phyloP scores from a whole-genome alignment of 2,888 invertebrate species.

The Xiphydria camelus region DNA sequence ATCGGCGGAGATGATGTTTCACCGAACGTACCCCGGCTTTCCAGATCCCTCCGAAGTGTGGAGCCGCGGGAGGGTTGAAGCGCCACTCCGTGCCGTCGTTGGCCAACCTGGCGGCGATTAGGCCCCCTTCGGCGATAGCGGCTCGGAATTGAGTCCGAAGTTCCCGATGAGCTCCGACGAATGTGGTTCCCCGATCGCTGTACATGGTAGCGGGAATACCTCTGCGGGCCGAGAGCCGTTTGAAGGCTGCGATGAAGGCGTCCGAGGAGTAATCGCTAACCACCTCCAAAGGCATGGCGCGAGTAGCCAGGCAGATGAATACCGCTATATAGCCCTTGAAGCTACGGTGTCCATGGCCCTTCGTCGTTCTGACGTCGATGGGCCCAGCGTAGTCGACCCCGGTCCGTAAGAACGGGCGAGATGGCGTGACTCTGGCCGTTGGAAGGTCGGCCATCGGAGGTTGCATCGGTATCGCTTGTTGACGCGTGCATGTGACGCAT shows the following conservation, averaged over 20 bases:
- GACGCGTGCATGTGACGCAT: background rate
- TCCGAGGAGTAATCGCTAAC: conserved; percentile 25
- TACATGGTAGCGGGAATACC: conserved; percentile 27
- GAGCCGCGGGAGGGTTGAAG: conserved; percentile 40
- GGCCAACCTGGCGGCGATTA: conserved; percentile 5
- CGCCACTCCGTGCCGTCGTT: conserved; percentile 39
- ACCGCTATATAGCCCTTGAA: conserved; percentile 18
- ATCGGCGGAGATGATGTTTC: conserved; percentile 38
- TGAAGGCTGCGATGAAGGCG: conserved; percentile 32
- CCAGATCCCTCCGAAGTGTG: conserved; percentile 45
- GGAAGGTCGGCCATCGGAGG: conserved; percentile 15
- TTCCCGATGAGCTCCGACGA: conserved; percentile 29
- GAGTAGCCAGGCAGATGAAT: conserved; percentile 21
- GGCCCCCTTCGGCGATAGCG: background rate
- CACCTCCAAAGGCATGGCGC: conserved; percentile 26
- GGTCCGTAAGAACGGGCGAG: conserved; percentile 6
- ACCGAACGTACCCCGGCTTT: conserved; percentile 41
- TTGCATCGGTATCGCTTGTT: background rate
- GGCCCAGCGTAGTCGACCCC: conserved; percentile 21
- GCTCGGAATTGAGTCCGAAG: no score
- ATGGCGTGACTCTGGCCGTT: conserved; percentile 2
- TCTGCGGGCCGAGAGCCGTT: conserved; percentile 30
- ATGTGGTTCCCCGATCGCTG: conserved; percentile 39
- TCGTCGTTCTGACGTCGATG: background rate
- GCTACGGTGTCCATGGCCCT: background rate